Evolutionary conservation across 2,888 invertebrate species (phyloP), one percentile per base, ranked within the genome.

Genomic region (Sminthurides aquaticus): DNA sequence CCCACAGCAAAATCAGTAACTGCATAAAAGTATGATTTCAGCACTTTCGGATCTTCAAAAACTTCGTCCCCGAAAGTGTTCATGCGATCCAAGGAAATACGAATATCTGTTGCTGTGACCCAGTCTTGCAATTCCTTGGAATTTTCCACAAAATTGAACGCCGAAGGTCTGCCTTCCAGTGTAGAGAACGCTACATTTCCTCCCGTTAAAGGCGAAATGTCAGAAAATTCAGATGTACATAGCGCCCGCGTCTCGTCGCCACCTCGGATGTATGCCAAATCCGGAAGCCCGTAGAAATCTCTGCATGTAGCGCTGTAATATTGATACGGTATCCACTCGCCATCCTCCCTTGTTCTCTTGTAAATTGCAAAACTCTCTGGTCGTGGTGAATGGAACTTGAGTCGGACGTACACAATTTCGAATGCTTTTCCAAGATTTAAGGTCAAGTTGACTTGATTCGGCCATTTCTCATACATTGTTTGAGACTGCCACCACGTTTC

Each of bases 11-110:
- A 79, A 75, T 85, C 85, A n/a, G 82, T 81, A 67, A 85, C 82
- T 74, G 97, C 98, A 80, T 97, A 99, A 83, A 94, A 99, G 78
- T 99, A 99, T 1, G 96, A 95, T 77, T 89, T 87, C 60, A 96
- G 80, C 25, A 98, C 97, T 77, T 91, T 89, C n/a, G 86, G 83
- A 77, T 95, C 95, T 0, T 89, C 90, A 77, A 96, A 97, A 61
- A 97, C 87, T 80, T 99, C 98, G 79, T 99, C 99, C 74, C 99
- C 97, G 78, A 98, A 99, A 0, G 98, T 99, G 80, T 99, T 99
- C 74, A 97, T 83, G 20, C 96, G 87, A 76, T 93, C 90, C 67
- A 99, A 81, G 0, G 90, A 87, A 70, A 99, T 93, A 60, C 87
- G 85, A 68, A 99, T 86, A 74, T 94, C 95, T 0, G 93, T 93